These are phyloP conservation scores for Chrysolina americana DNA, from an alignment of 2,888 invertebrate species.

Conservation along the genomic window DNA sequence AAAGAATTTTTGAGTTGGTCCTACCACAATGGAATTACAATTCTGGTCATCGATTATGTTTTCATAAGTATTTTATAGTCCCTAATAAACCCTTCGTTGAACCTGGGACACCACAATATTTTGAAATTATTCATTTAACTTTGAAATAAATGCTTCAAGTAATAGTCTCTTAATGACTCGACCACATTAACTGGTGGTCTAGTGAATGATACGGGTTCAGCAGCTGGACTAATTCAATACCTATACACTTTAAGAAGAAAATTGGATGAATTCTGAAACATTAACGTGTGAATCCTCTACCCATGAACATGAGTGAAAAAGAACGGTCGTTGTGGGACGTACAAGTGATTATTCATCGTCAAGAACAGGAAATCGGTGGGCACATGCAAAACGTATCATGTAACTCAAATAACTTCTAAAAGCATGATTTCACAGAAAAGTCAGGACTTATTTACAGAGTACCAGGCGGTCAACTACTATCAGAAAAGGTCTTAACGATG, in stretches of 20 bases:
- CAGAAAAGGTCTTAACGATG: slow-evolving; percentile 33
- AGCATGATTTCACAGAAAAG: slow-evolving; percentile 41
- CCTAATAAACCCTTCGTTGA: too few relatives aligned
- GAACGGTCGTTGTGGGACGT: slow-evolving; percentile 25
- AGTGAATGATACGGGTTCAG: not conserved
- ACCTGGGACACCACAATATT: not conserved
- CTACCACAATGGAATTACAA: too few relatives aligned
- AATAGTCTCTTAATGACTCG: not conserved
- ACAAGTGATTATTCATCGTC: slow-evolving; percentile 37
- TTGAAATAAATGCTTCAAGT: not conserved
- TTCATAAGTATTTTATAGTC: too few relatives aligned
- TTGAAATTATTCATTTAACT: not conserved
- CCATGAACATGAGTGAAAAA: not conserved
- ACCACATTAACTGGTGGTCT: not conserved
- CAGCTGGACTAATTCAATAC: slow-evolving; percentile 9
- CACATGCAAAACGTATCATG: slow-evolving; percentile 46
- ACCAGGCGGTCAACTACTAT: slow-evolving; percentile 36
- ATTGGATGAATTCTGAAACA: not conserved
- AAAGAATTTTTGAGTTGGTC: too few relatives aligned
- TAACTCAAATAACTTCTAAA: slow-evolving; percentile 41
- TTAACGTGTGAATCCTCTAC: slow-evolving; percentile 2
- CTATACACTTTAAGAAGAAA: not conserved
- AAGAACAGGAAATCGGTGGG: slow-evolving; percentile 42
- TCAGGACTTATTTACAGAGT: slow-evolving; percentile 35
- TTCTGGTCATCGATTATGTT: too few relatives aligned